Percentiles rank a stretch among this genome's conserved stretches.
phyloP scores from a whole-genome alignment of 2,797 vertebrate genomes.

The Nannoperca australis region DNA sequence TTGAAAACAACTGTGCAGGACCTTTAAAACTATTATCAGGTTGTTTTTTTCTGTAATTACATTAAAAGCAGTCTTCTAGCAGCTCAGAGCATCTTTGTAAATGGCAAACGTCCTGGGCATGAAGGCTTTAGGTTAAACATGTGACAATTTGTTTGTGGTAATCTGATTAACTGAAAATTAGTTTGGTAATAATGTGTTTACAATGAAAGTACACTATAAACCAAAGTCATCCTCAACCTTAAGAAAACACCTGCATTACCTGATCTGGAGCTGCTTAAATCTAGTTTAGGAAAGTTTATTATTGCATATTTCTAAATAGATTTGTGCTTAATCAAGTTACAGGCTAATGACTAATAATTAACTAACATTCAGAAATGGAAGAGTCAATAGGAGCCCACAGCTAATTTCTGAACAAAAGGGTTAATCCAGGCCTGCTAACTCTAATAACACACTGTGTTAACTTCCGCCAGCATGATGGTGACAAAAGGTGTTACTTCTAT shows the following conservation, averaged over 20 bases:
- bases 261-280: background rate
- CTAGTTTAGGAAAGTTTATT: background rate
- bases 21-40: too few relatives aligned
- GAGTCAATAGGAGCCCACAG: background rate
- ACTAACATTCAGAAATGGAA: background rate
- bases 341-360: background rate
- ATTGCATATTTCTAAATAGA: background rate
- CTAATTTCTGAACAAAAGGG: background rate
- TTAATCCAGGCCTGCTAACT: background rate
- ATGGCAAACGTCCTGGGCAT: too few relatives aligned
- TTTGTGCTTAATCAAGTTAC: background rate
- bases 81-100: background rate
- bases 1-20: too few relatives aligned
- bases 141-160: background rate
- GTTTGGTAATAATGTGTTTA: background rate
- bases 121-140: background rate
- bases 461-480: background rate
- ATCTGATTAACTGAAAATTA: background rate
- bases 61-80: background rate
- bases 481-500: background rate
- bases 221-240: background rate
- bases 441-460: background rate
- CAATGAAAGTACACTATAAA: background rate
- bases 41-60: background rate
- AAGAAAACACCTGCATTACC: background rate